A percentile compares a stretch with the other conserved stretches of the same genome.
phyloP scores from a whole-genome alignment of 2,797 vertebrate species.

The Okamejei kenojei region DNA sequence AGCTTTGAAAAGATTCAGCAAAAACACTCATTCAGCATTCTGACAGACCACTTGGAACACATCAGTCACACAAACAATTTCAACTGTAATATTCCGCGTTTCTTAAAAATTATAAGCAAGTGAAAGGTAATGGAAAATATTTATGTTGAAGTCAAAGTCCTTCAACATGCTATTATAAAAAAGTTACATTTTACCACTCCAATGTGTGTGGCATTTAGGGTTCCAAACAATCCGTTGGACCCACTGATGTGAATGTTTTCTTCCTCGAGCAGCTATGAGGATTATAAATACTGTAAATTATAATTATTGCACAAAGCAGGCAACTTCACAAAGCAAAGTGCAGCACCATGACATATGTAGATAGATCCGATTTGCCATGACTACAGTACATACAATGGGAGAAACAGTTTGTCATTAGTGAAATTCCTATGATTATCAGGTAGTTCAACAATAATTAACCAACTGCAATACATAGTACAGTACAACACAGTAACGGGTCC shows the following conservation, averaged over 20 bases:
- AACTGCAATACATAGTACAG: background rate
- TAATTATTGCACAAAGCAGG: background rate
- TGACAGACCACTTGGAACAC: constrained; percentile 3
- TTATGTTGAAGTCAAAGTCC: background rate
- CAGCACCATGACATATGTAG: background rate
- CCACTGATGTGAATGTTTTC: background rate
- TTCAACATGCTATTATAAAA: background rate
- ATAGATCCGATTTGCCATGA: background rate
- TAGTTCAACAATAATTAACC: background rate
- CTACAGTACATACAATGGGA: background rate
- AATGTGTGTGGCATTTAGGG: background rate
- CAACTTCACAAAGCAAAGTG: background rate
- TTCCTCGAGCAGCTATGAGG: background rate
- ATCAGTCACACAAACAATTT: constrained; percentile 14
- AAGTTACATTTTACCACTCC: background rate
- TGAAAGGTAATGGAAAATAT: background rate
- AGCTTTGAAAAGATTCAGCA: constrained; percentile 11
- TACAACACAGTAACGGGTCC: too few relatives aligned
- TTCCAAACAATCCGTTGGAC: background rate
- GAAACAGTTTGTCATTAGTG: background rate
- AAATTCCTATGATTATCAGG: background rate
- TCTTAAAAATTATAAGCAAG: constrained; percentile 1
- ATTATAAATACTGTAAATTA: background rate
- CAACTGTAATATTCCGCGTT: constrained; percentile 36
- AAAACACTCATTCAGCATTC: background rate